These are phyloP conservation scores for Lepidotrigona ventralis DNA, from an alignment of 1,140 invertebrate genomes.

Conservation along the genomic window DNA sequence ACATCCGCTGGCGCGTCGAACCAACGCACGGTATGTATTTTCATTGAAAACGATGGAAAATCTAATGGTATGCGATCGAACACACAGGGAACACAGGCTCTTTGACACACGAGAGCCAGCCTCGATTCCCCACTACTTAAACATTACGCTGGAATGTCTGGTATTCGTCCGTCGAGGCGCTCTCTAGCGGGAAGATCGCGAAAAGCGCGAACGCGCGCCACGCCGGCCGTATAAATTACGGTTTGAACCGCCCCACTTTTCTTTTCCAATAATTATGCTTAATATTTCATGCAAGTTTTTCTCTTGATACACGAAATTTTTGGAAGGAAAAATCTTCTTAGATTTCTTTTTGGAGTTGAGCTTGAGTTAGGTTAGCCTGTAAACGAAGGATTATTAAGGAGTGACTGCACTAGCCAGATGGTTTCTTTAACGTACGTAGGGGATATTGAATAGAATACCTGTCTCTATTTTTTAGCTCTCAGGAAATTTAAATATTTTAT, in stretches of 20 bases:
- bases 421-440: not conserved
- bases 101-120: constrained; percentile 76
- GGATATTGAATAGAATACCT: not conserved
- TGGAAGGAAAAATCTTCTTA: not conserved
- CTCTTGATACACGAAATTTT: not conserved
- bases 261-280: not conserved
- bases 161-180: constrained; percentile 66
- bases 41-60: constrained; percentile 74
- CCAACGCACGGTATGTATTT: constrained; percentile 59
- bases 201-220: constrained; percentile 39
- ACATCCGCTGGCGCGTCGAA: constrained; percentile 38
- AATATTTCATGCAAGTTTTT: not conserved
- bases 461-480: not conserved
- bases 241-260: not conserved
- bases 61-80: constrained; percentile 75
- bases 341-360: not conserved
- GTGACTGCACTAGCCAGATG: not conserved
- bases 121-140: constrained; percentile 56
- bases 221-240: constrained; percentile 32
- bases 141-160: constrained; percentile 75
- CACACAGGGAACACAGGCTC: constrained; percentile 69
- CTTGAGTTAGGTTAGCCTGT: too few relatives aligned
- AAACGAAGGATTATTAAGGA: not conserved
- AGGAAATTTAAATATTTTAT: not conserved
- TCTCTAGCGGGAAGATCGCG: constrained; percentile 72